These are phyloP conservation scores for Caranx melampygus DNA, from an alignment of 2,113 vertebrate genomes.

Conservation along the genomic window DNA sequence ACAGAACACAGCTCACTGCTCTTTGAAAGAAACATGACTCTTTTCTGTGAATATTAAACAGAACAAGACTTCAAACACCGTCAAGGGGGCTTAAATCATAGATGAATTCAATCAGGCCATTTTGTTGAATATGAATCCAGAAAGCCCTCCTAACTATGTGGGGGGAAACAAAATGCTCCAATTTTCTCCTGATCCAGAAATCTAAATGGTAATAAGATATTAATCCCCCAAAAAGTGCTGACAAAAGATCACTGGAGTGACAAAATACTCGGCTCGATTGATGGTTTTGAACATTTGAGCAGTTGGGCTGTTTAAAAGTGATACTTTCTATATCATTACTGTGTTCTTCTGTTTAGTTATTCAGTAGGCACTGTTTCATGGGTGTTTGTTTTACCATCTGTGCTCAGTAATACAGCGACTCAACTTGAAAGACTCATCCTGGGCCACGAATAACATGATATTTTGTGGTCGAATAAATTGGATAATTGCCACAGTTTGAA, in stretches of 20 bases:
- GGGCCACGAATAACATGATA: constrained; percentile 40
- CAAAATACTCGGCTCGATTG: constrained; percentile 47
- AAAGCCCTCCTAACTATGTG: constrained; percentile 67
- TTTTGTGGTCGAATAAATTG: constrained; percentile 32
- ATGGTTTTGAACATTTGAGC: constrained; percentile 26
- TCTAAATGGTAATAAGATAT: constrained; percentile 75
- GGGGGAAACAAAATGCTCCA: constrained; percentile 66
- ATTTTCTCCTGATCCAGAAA: constrained; percentile 65
- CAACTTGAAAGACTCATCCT: constrained; percentile 31
- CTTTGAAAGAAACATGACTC: constrained; percentile 50
- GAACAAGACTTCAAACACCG: constrained; percentile 74
- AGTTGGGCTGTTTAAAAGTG: constrained; percentile 28
- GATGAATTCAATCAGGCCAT: constrained; percentile 77
- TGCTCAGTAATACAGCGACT: constrained; percentile 16
- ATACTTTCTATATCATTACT: constrained; percentile 36
- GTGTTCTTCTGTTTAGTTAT: constrained; percentile 12
- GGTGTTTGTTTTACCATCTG: constrained; percentile 39
- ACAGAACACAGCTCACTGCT: constrained; percentile 45
- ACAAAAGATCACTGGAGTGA: constrained; percentile 51
- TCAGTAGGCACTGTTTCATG: constrained; percentile 20
- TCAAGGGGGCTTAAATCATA: constrained; percentile 73
- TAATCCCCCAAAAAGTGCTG: constrained; percentile 55
- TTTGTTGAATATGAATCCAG: constrained; percentile 74
- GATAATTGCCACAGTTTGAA: constrained; percentile 43
- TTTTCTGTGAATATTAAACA: constrained; percentile 75